These are phyloP conservation scores for Vanacampus margaritifer DNA, from an alignment of 2,113 vertebrate species.

Conservation along the genomic window DNA sequence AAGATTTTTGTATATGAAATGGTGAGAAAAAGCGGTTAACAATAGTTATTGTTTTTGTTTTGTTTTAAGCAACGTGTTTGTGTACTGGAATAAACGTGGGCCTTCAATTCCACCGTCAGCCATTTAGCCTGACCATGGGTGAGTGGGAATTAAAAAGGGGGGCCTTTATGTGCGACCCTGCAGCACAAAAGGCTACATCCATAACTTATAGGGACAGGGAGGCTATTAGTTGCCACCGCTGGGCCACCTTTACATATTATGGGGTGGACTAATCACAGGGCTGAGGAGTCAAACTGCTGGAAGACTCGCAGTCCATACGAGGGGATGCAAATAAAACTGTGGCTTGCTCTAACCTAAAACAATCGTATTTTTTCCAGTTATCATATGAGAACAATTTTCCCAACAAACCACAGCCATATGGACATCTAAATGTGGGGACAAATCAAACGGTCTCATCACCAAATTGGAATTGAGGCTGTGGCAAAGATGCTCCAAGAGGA, in stretches of 20 bases:
- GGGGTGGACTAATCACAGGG: slow-evolving; percentile 66
- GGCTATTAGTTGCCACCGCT: slow-evolving; percentile 65
- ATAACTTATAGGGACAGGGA: slow-evolving; percentile 74
- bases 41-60: slow-evolving; percentile 45
- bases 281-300: slow-evolving; percentile 52
- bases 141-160: slow-evolving; percentile 76
- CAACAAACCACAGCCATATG: slow-evolving; percentile 60
- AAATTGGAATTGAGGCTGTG: slow-evolving; percentile 53
- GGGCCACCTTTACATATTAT: slow-evolving; percentile 75
- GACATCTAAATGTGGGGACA: slow-evolving; percentile 35
- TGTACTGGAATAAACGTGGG: slow-evolving; percentile 50
- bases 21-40: slow-evolving; percentile 28
- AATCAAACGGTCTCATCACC: slow-evolving; percentile 65
- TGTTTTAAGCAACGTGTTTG: slow-evolving; percentile 51
- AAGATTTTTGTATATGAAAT: slow-evolving; percentile 2
- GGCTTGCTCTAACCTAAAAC: not conserved
- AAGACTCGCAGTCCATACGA: slow-evolving; percentile 27
- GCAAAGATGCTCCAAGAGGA: slow-evolving; percentile 40
- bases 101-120: slow-evolving; percentile 71
- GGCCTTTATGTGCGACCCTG: slow-evolving; percentile 76
- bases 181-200: slow-evolving; percentile 74
- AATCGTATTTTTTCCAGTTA: slow-evolving; percentile 14
- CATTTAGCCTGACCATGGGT: slow-evolving; percentile 75
- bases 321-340: slow-evolving; percentile 2
- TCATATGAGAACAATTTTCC: slow-evolving; percentile 52